Evolutionary conservation across 1,140 invertebrate species (phyloP), one percentile per base, ranked within the genome.

Genomic region (Aphelenchoides avenae): DNA sequence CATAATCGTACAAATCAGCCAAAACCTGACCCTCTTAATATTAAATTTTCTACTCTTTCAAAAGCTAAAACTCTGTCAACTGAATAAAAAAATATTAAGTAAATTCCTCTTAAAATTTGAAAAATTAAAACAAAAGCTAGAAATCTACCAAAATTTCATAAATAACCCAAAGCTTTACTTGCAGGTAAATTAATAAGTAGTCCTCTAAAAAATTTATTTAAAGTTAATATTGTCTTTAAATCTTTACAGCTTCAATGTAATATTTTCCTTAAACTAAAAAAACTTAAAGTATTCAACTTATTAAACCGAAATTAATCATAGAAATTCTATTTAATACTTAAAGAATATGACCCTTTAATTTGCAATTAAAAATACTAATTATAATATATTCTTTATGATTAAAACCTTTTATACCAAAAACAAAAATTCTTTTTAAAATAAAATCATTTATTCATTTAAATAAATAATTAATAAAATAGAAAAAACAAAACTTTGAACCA

Each of bases 61-160:
- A 64, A 64, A 33, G 62, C 62, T 13, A 63, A 37, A 3, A 41
- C 37, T 31, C 66, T 61, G 31, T 64, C 42, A 39, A 36, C 15
- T 15, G 31, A 13, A 42, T 61, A 64, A 33, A 61, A 57, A 59
- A 64, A 58, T 39, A 41, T 31, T 63, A 64, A 42, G 37, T 66
- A 67, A 5, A 53, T 26, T 4, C 62, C 62, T 24, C 53, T 67
- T n/a, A 62, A n/a, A 3, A 62, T 40, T 40, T 64, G 62, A 54
- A 64, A 26, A 40, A 67, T 39, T 33, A 64, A 47, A 33, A 51
- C 34, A 4, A 64, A 15, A 20, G 53, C 62, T 61, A 64, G 47
- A n/a, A 66, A 20, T 1, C 52, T 68, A 1, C 62, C 62, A 67
- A 63, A 64, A 37, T 64, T 64, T 64, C 62, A 64, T 6, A 30